Evolutionary conservation across 1,140 invertebrate genomes (phyloP), one percentile per base, ranked within the genome.

Genomic region (Aphelenchoides fujianensis): DNA sequence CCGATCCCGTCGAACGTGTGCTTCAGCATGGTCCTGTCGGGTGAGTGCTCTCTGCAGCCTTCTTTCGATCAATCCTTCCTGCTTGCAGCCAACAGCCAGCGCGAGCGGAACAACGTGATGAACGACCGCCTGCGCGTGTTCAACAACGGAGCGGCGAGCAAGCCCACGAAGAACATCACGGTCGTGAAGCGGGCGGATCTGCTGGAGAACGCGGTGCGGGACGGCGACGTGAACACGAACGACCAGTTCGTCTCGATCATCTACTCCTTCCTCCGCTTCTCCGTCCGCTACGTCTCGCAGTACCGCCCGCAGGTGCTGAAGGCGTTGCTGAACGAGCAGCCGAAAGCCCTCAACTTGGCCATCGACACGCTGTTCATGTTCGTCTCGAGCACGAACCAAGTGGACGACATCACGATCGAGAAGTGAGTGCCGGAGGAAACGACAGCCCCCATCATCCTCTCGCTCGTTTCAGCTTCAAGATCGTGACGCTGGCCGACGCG

Each of bases 401-500:
- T 74, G 3, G 74, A 74, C 23, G 64, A 74, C 9, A 53, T 74
- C 27, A 32, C 74, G n/a, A 34, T 76, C 1, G 73, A 74, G n/a
- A 68, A 76, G 52, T 72, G 52, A 32, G 19, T 61, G 1, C 36
- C n/a, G 19, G 19, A 9, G 31, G n/a, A n/a, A n/a, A n/a, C n/a
- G n/a, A n/a, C n/a, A n/a, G n/a, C n/a, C n/a, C 1, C 59, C n/a
- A 2, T 31, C 23, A 23, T 5, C n/a, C 19, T 62, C 52, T 63
- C 41, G 5, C 16, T 23, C 5, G 12, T 41, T 52, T 72, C 36
- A 72, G 71, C 3, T 74, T 75, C 74, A 74, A 74, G 59, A 52
- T 76, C n/a, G 74, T 77, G 1, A 34, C 73, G 31, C 54, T 74
- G 12, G 74, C 73, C n/a, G 73, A 74, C 54, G 36, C 61, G 32